Percentiles rank a stretch among this genome's conserved stretches.
These are phyloP conservation scores for Hylaeus volcanicus DNA, from an alignment of 1,140 invertebrate genomes.

Conservation along the genomic window DNA sequence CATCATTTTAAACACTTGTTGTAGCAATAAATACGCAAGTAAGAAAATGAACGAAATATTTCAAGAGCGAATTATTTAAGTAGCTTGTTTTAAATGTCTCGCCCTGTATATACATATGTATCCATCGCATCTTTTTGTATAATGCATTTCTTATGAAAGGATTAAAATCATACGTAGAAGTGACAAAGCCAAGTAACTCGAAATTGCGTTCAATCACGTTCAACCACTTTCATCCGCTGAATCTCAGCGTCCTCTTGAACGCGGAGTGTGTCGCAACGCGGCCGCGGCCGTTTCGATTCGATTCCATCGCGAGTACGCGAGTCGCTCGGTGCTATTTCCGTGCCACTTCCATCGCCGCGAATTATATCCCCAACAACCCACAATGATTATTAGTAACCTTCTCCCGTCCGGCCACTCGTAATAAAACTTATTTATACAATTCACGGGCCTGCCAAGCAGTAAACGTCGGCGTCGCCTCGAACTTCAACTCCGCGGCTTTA, in stretches of 20 bases:
- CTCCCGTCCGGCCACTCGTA: not conserved
- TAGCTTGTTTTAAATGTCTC: too few relatives aligned
- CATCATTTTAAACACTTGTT: too few relatives aligned
- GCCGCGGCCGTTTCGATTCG: too few relatives aligned
- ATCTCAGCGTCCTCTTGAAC: not conserved
- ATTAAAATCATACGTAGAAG: too few relatives aligned
- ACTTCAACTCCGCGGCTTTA: not conserved
- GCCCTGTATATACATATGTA: too few relatives aligned
- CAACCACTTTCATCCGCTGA: not conserved
- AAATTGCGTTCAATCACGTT: not conserved
- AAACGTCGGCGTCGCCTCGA: not conserved
- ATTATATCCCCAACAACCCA: not conserved
- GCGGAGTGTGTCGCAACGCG: too few relatives aligned
- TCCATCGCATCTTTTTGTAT: too few relatives aligned
- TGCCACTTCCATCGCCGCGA: not conserved
- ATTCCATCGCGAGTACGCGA: not conserved
- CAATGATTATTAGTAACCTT: not conserved
- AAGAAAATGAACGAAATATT: too few relatives aligned
- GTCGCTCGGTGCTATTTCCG: not conserved
- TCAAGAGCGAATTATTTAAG: too few relatives aligned
- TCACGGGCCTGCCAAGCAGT: not conserved
- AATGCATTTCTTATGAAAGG: too few relatives aligned
- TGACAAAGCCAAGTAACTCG: too few relatives aligned
- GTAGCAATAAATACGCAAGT: too few relatives aligned
- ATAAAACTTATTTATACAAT: constrained; percentile 8